phyloP scores from a whole-genome alignment of 1,140 invertebrate species.

The Atopsyche davidsoni region DNA sequence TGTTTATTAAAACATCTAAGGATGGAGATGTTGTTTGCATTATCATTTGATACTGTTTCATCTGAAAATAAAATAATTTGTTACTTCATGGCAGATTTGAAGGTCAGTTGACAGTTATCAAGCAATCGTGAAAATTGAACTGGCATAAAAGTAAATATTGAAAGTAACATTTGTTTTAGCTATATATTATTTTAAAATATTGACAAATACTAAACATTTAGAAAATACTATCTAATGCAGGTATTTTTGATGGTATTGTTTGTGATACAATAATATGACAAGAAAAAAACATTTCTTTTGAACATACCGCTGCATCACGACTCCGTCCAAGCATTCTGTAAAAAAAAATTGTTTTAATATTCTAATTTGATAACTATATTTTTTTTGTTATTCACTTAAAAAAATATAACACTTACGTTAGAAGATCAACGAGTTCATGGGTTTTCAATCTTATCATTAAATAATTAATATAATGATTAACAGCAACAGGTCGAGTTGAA shows the following conservation, averaged over 20 bases:
- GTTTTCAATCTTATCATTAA: slow-evolving; percentile 45
- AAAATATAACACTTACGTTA: slow-evolving; percentile 39
- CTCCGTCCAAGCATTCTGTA: slow-evolving; percentile 51
- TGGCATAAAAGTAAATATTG: too few species aligned
- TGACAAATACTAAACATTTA: too few species aligned
- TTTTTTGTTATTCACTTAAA: not conserved
- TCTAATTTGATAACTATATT: slow-evolving; percentile 6
- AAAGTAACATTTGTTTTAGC: too few species aligned
- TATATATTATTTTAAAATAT: too few species aligned
- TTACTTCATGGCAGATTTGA: too few species aligned
- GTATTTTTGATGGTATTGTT: too few species aligned
- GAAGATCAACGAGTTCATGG: slow-evolving; percentile 46
- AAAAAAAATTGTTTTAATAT: slow-evolving; percentile 26
- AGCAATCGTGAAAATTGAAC: too few species aligned
- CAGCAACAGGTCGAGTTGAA: slow-evolving; percentile 43
- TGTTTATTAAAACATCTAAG: slow-evolving; percentile 36
- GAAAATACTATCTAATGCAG: too few species aligned
- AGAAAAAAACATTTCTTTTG: too few species aligned
- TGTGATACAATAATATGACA: too few species aligned
- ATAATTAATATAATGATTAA: slow-evolving; percentile 53
- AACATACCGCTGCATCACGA: slow-evolving; percentile 49
- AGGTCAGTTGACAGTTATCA: too few species aligned
- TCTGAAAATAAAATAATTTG: slow-evolving; percentile 36
- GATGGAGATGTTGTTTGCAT: slow-evolving; percentile 37
- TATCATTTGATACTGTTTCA: slow-evolving; percentile 49